phyloP scores from a whole-genome alignment of 1,140 invertebrate species.

The Orussus abietinus region DNA sequence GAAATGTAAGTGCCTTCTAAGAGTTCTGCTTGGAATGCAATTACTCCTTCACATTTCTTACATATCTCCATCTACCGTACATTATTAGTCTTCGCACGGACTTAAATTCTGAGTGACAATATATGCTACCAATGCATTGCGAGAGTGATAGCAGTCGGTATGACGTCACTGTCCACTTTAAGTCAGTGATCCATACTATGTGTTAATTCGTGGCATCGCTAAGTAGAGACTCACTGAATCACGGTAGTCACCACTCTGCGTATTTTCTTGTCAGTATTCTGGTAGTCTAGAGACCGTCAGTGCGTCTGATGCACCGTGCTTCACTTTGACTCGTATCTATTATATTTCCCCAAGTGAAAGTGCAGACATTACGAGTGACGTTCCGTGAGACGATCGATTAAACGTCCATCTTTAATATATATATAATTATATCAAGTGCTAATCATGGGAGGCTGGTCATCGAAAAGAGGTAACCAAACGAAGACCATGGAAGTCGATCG shows the following conservation, averaged over 20 bases:
- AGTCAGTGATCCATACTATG: conserved; percentile 26
- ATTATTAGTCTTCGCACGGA: too few species aligned
- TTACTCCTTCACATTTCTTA: too few species aligned
- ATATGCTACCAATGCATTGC: conserved; percentile 1
- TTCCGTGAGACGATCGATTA: too few species aligned
- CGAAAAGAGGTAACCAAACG: not conserved
- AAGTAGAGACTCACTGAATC: conserved; percentile 31
- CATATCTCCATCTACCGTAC: conserved; percentile 2
- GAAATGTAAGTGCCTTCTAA: conserved; percentile 37
- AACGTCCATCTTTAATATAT: too few species aligned
- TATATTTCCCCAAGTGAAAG: too few species aligned
- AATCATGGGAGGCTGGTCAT: not conserved
- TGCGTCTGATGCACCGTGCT: too few species aligned
- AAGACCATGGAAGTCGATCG: too few species aligned
- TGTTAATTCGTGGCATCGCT: conserved; percentile 31
- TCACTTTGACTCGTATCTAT: too few species aligned
- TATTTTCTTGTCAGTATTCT: conserved; percentile 12
- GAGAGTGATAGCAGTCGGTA: conserved; percentile 9
- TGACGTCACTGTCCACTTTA: conserved; percentile 22
- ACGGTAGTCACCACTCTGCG: conserved; percentile 24
- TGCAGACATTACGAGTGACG: too few species aligned
- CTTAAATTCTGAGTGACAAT: conserved; percentile 2
- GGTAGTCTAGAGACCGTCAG: too few species aligned
- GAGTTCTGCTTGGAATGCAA: too few species aligned
- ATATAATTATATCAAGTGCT: too few species aligned